Base-by-base conservation (phyloP, 1,140 invertebrate species). In the Drosophila ohnishii region DNA sequence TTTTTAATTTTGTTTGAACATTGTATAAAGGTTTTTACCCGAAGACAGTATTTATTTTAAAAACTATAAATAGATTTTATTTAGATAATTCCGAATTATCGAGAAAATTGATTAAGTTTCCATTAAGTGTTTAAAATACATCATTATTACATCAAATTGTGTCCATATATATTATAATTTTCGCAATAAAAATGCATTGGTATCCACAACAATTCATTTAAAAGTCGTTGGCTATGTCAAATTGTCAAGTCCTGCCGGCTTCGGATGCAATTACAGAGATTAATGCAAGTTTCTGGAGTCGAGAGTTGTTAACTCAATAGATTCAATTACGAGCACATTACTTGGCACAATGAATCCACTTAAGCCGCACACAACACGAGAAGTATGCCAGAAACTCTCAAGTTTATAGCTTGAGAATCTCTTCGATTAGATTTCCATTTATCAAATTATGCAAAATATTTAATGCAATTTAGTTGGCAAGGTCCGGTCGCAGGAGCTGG, bases 401-500 rank as follows among this genome's bases (percentile, higher is more conserved):
- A 16, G 50, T 61, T 35, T 34, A 19, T 40, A 14, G 19, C 13
- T 39, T 42, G 59, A 25, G 51, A 55, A 55, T 55, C 45, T 44
- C 32, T 75, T 75, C 42, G 60, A 83, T 78, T 78, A 48, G 70
- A 77, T 77, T 73, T 65, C 32, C 55, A 62, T 77, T 73, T 59
- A 44, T 64, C 53, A 51, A 77, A 86, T 74, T 80, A 78, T 80
- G 60, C 55, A 82, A 86, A 82, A 72, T 69, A 82, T 78, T 62
- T 78, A 81, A 78, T 82, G 58, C 39, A 40, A 84, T 84, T 84
- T 57, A 34, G 47, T 50, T 47, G 58, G 22, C 42, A 34, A 11
- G 14, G 50, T 22, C 25, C 37, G 19, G 45, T 55, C 13, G 19
- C 19, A 22, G 64, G 16, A 67, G 28, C 16, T 45, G 39, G 34